Percentiles rank a stretch among this genome's conserved stretches.
Conservation (phyloP, 2,888 invertebrate species). For the Caenorhabditis sp. region DNA sequence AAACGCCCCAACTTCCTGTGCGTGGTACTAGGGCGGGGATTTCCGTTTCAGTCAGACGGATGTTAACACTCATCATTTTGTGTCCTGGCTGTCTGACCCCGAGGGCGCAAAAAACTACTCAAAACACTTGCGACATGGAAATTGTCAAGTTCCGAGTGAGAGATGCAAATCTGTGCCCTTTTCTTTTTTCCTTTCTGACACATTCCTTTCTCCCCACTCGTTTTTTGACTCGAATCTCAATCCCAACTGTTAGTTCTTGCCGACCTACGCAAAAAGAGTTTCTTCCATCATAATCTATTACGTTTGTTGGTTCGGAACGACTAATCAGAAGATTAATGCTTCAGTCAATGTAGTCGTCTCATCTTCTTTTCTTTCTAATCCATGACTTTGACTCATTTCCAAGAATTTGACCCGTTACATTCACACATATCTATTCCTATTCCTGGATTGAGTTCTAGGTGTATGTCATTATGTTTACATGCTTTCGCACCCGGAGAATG, state of each 20-base stretch:
- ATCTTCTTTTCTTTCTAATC: background rate
- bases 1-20: slow-evolving; percentile 46
- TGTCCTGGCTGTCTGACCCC: slow-evolving; percentile 11
- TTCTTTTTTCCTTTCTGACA: background rate
- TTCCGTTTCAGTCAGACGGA: slow-evolving; percentile 42
- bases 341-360: background rate
- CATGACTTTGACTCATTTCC: slow-evolving; percentile 1
- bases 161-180: slow-evolving; percentile 47
- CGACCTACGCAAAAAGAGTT: background rate
- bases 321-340: background rate
- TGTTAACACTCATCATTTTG: slow-evolving; percentile 16
- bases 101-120: slow-evolving; percentile 6
- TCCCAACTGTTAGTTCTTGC: background rate
- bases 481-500: background rate
- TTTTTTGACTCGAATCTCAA: background rate
- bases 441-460: background rate
- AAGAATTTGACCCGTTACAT: too few species aligned
- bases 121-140: slow-evolving; percentile 46
- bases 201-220: background rate
- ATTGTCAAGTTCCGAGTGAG: slow-evolving; percentile 53
- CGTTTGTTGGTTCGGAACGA: too few species aligned
- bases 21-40: slow-evolving; percentile 15
- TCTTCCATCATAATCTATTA: background rate
- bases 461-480: background rate
- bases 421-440: too few species aligned